phyloP scores from a whole-genome alignment of 1,140 invertebrate genomes.

The Whitmania pigra region DNA sequence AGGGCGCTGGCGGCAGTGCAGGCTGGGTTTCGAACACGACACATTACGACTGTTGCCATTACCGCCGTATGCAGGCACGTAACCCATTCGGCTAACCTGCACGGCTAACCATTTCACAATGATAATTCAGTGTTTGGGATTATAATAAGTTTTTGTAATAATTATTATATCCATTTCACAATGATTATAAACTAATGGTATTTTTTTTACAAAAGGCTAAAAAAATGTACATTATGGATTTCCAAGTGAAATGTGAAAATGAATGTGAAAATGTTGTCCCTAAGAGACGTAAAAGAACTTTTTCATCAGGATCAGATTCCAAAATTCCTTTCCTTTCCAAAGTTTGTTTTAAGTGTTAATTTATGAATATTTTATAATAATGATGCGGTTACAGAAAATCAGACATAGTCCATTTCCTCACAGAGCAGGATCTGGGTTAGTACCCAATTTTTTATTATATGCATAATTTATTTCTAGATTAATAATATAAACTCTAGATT shows the following conservation, averaged over 20 bases:
- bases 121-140: too few species aligned
- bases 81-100: too few species aligned
- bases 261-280: neutral
- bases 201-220: constrained; percentile 10
- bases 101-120: too few species aligned
- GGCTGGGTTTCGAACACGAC: too few species aligned
- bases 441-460: too few species aligned
- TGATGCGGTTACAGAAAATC: neutral
- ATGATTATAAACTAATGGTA: neutral
- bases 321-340: constrained; percentile 1
- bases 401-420: neutral
- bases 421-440: constrained; percentile 1
- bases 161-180: too few species aligned
- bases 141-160: too few species aligned
- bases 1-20: too few species aligned
- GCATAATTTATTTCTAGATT: neutral
- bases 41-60: too few species aligned
- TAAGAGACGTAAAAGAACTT: neutral
- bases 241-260: neutral
- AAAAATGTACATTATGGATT: constrained; percentile 5
- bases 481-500: neutral
- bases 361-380: neutral
- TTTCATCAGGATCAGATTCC: constrained; percentile 4
- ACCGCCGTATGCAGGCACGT: too few species aligned
- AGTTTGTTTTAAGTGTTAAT: neutral